Percentiles rank a stretch among this genome's conserved stretches.
Evolutionary conservation across 2,113 vertebrate species (phyloP).

Genomic region (Indri indri): DNA sequence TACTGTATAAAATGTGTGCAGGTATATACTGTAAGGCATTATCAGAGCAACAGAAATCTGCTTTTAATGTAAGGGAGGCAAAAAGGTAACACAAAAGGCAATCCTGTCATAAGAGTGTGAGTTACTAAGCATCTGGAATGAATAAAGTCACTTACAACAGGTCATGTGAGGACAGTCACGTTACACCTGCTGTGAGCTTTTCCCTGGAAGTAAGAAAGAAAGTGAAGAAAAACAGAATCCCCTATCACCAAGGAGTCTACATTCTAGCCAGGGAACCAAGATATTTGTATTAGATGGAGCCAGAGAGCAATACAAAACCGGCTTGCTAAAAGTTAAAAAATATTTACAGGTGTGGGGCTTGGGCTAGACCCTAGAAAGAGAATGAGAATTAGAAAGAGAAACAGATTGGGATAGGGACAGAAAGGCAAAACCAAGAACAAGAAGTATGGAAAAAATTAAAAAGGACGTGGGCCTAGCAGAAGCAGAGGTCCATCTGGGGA

Average conservation of each 20-base stretch:
- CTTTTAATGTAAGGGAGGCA: not conserved
- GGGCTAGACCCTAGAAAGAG: not conserved
- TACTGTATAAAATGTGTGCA: not conserved
- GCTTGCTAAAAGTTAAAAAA: not conserved
- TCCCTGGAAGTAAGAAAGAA: not conserved
- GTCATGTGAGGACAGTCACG: not conserved
- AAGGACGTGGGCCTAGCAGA: not conserved
- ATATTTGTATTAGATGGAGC: not conserved
- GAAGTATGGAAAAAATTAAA: not conserved
- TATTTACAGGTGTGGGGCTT: not conserved
- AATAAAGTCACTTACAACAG: not conserved
- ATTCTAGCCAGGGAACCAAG: not conserved
- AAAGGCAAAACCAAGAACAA: not conserved
- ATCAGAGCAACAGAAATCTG: not conserved
- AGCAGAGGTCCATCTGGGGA: not conserved
- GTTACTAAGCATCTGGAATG: not conserved
- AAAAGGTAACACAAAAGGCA: slow-evolving; percentile 9
- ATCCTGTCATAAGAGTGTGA: not conserved
- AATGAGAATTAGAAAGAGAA: not conserved
- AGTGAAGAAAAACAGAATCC: not conserved
- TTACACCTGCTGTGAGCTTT: not conserved
- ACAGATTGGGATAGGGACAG: not conserved
- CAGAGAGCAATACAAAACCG: not conserved
- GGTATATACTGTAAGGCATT: not conserved
- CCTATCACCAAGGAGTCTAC: not conserved